phyloP scores from a whole-genome alignment of 2,113 vertebrate species.

The Ailurus styani region DNA sequence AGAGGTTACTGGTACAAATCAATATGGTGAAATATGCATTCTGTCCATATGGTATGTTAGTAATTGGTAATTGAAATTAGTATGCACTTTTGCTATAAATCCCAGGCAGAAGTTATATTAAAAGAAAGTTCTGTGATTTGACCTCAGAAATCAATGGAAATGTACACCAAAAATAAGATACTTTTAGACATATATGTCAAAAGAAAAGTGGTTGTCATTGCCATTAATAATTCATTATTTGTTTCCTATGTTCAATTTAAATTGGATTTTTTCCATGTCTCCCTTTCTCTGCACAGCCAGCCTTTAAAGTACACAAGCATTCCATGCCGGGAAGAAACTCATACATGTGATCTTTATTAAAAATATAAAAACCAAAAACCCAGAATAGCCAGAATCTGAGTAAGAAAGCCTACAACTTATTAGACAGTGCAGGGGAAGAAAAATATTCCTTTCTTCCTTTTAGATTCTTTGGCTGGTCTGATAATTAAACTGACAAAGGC shows the following conservation, averaged over 20 bases:
- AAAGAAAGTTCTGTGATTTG: neutral
- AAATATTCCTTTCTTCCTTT: neutral
- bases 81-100: slow-evolving; percentile 20
- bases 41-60: slow-evolving; percentile 44
- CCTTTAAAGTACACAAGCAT: neutral
- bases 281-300: neutral
- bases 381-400: neutral
- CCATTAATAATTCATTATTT: neutral
- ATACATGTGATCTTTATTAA: neutral
- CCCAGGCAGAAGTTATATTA: slow-evolving; percentile 48
- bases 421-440: neutral
- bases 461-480: neutral
- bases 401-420: neutral
- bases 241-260: neutral
- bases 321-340: neutral
- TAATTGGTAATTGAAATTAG: slow-evolving; percentile 44
- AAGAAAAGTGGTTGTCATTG: slow-evolving; percentile 12
- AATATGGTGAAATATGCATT: slow-evolving; percentile 57
- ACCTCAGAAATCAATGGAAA: slow-evolving; percentile 45
- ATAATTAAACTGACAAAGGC: neutral
- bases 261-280: neutral
- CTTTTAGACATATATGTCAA: neutral
- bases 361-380: neutral
- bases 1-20: slow-evolving; percentile 63
- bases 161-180: slow-evolving; percentile 26